Evolutionary conservation across 1,140 invertebrate genomes (phyloP).

Genomic region (Phortica variegata): DNA sequence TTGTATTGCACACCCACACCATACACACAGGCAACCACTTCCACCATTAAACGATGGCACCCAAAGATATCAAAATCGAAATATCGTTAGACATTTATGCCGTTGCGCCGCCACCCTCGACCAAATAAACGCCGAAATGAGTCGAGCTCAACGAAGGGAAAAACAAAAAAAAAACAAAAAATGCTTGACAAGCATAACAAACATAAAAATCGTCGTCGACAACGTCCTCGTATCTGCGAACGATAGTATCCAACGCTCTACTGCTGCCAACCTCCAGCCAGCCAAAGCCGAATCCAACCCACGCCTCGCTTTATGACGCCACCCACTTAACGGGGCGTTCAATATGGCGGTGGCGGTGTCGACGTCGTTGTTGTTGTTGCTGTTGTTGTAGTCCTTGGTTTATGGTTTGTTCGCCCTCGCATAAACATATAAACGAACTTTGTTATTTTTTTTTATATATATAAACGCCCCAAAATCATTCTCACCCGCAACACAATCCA

Average conservation of each 20-base stretch:
- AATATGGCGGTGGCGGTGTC: slow-evolving; percentile 32
- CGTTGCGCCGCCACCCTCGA: neutral
- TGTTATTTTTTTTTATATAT: slow-evolving; percentile 30
- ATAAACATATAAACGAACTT: slow-evolving; percentile 47
- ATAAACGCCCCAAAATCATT: too few species aligned
- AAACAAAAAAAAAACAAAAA: slow-evolving; percentile 15
- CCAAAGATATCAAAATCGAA: slow-evolving; percentile 54
- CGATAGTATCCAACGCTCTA: too few species aligned
- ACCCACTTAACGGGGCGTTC: slow-evolving; percentile 48
- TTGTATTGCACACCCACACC: slow-evolving; percentile 1
- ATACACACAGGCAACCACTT: slow-evolving; percentile 22
- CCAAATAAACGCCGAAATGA: too few species aligned
- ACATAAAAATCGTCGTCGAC: slow-evolving; percentile 30
- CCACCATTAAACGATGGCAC: slow-evolving; percentile 49
- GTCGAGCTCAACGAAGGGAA: too few species aligned
- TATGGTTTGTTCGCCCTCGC: slow-evolving; percentile 18
- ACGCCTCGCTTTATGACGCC: too few species aligned
- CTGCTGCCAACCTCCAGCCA: slow-evolving; percentile 1
- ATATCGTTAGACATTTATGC: slow-evolving; percentile 37
- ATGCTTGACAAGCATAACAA: slow-evolving; percentile 56
- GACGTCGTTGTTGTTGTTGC: slow-evolving; percentile 13
- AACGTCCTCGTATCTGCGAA: too few species aligned
- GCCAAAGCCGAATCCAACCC: slow-evolving; percentile 1
- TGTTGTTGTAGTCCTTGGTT: slow-evolving; percentile 24
- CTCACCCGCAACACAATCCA: too few species aligned